These are phyloP conservation scores for Sinocyclocheilus anophthalmus DNA, from an alignment of 2,113 vertebrate species.

Conservation along the genomic window DNA sequence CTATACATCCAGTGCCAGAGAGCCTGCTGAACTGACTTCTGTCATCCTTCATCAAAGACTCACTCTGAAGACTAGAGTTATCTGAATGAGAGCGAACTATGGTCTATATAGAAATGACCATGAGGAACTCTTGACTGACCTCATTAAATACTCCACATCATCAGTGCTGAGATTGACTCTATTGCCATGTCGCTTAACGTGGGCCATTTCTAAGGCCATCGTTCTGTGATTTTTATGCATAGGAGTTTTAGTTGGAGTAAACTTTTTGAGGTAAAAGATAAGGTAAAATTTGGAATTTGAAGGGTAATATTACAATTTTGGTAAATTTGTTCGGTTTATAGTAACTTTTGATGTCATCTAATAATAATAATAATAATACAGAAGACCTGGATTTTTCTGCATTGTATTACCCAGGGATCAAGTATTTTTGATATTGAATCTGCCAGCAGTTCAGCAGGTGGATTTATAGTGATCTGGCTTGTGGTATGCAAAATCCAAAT, in stretches of 20 bases:
- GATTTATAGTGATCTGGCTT: neutral
- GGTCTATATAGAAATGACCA: constrained; percentile 3
- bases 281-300: neutral
- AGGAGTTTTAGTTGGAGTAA: neutral
- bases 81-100: neutral
- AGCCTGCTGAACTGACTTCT: constrained; percentile 39
- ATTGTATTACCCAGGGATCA: constrained; percentile 1
- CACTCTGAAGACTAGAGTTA: constrained; percentile 14
- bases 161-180: neutral
- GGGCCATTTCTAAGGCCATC: neutral
- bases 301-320: neutral
- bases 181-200: neutral
- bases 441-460: neutral
- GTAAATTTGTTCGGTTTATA: neutral
- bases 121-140: constrained; percentile 8
- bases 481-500: neutral
- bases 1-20: constrained; percentile 46
- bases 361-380: neutral
- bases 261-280: neutral
- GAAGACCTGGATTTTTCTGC: neutral
- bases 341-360: neutral
- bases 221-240: neutral
- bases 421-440: neutral
- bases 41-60: constrained; percentile 39
- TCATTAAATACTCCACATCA: neutral